Evolutionary conservation across 1,140 invertebrate genomes (phyloP).

Genomic region (Philopotamus ludificatus): DNA sequence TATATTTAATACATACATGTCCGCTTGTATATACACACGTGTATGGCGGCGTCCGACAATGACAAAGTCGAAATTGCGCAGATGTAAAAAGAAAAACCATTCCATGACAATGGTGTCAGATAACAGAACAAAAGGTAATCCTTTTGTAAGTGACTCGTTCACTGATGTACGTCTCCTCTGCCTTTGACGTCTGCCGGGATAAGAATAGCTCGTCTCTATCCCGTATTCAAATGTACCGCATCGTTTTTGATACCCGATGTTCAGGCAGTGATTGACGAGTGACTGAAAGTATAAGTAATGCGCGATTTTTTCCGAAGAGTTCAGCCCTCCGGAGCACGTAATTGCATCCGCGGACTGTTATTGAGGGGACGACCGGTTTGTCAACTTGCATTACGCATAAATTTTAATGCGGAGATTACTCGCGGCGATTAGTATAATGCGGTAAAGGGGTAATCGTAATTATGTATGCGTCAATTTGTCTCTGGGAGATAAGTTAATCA

Average conservation of each 20-base stretch:
- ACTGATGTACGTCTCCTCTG: slow-evolving; percentile 7
- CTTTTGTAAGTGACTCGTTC: slow-evolving; percentile 27
- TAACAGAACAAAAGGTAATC: slow-evolving; percentile 30
- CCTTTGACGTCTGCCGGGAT: slow-evolving; percentile 18
- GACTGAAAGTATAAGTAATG: no score
- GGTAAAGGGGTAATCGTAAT: slow-evolving; percentile 6
- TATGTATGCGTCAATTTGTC: slow-evolving; percentile 8
- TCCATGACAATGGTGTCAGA: slow-evolving; percentile 22
- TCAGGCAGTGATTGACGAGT: no score
- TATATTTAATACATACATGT: no score
- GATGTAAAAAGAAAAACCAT: neutral
- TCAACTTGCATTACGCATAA: neutral
- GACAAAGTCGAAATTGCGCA: no score
- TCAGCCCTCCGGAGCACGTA: neutral
- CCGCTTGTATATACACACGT: no score
- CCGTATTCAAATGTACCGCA: neutral
- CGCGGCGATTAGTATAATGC: slow-evolving; percentile 8
- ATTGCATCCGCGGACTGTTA: neutral
- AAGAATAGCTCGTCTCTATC: slow-evolving; percentile 2
- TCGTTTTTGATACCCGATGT: neutral
- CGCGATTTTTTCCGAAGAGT: no score
- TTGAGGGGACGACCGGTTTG: neutral
- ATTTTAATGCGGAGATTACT: slow-evolving; percentile 9
- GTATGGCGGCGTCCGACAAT: no score
- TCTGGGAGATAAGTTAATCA: neutral